phyloP scores from a whole-genome alignment of 1,140 invertebrate genomes.

The Anastrepha ludens region DNA sequence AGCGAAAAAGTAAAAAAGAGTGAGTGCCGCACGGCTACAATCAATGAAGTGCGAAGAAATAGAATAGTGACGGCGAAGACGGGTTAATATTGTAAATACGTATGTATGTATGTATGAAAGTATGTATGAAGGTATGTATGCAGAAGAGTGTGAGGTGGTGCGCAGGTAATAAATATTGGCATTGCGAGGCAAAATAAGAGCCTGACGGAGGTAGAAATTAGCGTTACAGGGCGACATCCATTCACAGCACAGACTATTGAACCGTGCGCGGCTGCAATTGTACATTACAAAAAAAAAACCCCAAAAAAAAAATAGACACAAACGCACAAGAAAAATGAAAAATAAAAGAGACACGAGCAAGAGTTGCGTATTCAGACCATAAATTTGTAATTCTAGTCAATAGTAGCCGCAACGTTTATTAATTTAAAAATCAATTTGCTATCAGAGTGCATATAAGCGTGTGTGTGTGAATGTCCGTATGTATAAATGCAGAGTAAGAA shows the following conservation, averaged over 20 bases:
- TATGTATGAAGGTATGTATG: background rate
- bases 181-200: background rate
- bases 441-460: background rate
- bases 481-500: background rate
- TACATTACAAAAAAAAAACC: background rate
- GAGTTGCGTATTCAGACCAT: conserved; percentile 9
- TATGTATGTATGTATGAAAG: background rate
- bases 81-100: background rate
- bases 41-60: conserved; percentile 5
- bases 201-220: background rate
- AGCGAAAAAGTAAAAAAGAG: background rate
- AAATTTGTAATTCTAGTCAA: conserved; percentile 25
- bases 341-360: background rate
- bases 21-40: background rate
- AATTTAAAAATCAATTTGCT: conserved; percentile 52
- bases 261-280: background rate
- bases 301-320: too few species aligned
- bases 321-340: background rate
- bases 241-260: background rate
- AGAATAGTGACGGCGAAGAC: background rate
- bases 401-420: conserved; percentile 36
- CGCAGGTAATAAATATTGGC: conserved; percentile 5
- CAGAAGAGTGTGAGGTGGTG: background rate
- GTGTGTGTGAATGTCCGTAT: too few species aligned
- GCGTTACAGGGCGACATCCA: background rate